A percentile compares a stretch with the other conserved stretches of the same genome.
Conservation (phyloP, 2,797 vertebrate genomes). For the Rhynchonycteris naso region DNA sequence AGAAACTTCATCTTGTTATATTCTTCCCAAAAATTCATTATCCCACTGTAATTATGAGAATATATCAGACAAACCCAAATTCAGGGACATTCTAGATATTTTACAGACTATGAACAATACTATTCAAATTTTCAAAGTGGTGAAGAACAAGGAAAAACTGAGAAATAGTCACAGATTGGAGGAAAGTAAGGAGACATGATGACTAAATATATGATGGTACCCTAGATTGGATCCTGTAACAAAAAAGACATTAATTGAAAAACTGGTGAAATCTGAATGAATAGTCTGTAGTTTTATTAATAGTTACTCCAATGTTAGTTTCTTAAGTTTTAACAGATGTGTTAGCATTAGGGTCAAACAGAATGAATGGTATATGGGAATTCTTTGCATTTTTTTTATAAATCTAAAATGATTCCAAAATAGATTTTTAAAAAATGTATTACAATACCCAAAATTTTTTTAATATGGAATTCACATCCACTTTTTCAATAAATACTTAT, state of each 20-base stretch:
- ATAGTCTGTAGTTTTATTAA: neutral
- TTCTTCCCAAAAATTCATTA: neutral
- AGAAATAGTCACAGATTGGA: conserved; percentile 34
- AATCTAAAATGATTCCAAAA: conserved; percentile 47
- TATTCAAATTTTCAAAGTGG: conserved; percentile 7
- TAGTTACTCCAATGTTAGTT: neutral
- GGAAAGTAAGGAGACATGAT: neutral
- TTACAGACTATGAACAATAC: neutral
- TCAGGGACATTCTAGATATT: neutral
- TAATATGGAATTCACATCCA: neutral
- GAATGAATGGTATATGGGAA: neutral
- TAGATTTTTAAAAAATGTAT: neutral
- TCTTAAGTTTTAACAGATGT: conserved; percentile 18
- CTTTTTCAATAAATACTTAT: conserved; percentile 37
- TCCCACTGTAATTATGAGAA: neutral
- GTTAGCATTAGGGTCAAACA: neutral
- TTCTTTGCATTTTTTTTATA: conserved; percentile 33
- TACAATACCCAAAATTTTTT: neutral
- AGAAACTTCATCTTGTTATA: neutral
- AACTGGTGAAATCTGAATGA: neutral
- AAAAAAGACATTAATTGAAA: neutral
- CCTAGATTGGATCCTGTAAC: neutral
- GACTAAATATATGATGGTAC: neutral
- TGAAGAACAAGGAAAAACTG: conserved; percentile 1
- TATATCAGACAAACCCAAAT: neutral